Conservation (phyloP, 2,888 invertebrate species). For the Pecten maximus region DNA sequence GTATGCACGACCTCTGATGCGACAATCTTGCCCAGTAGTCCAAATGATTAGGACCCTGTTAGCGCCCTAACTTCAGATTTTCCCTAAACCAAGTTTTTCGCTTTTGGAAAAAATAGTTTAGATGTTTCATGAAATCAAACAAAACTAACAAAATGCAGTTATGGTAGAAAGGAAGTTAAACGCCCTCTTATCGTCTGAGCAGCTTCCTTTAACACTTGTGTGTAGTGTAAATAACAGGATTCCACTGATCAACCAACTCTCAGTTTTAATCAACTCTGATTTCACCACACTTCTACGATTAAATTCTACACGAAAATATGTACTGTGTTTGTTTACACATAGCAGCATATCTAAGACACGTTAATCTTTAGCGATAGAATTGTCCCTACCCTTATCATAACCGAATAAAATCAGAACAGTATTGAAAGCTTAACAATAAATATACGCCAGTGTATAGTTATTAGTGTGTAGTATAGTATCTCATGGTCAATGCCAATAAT, state of each 20-base stretch:
- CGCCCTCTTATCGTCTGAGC: neutral
- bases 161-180: neutral
- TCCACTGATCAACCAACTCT: neutral
- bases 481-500: too few relatives aligned
- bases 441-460: too few relatives aligned
- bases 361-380: neutral
- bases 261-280: slow-evolving; percentile 5
- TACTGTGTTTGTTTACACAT: neutral
- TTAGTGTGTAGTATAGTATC: too few relatives aligned
- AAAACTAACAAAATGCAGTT: neutral
- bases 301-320: neutral
- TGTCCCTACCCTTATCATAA: neutral
- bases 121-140: neutral
- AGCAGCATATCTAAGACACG: neutral
- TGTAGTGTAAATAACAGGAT: neutral
- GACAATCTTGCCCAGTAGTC: too few relatives aligned
- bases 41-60: too few relatives aligned
- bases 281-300: neutral
- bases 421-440: too few relatives aligned
- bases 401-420: neutral
- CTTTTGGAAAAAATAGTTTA: neutral
- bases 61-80: too few relatives aligned
- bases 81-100: neutral
- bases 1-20: neutral
- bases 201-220: neutral